Evolutionary conservation across 1,140 invertebrate species (phyloP).

Genomic region (Pantala flavescens): DNA sequence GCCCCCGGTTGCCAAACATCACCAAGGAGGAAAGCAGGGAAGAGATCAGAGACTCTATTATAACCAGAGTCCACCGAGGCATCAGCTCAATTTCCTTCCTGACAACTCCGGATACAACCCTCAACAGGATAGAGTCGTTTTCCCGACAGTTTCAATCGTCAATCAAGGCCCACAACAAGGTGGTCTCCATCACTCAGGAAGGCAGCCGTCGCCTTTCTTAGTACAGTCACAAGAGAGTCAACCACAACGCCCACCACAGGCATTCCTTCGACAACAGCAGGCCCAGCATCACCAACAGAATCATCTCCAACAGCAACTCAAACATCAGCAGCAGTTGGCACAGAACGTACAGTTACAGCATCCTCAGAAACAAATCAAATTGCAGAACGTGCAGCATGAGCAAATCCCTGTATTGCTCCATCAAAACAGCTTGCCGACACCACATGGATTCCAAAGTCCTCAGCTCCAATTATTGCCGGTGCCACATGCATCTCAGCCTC

Average conservation of each 20-base stretch:
- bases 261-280: background rate
- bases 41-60: background rate
- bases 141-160: background rate
- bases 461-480: background rate
- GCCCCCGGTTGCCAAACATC: background rate
- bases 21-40: background rate
- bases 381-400: background rate
- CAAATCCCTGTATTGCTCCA: background rate
- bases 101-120: background rate
- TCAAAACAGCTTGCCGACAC: background rate
- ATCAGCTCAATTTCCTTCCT: background rate
- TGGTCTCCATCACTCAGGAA: background rate
- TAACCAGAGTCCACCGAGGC: background rate
- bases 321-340: background rate
- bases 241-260: background rate
- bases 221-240: background rate
- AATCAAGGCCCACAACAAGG: background rate
- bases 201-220: background rate
- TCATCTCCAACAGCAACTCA: background rate
- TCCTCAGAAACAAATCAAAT: background rate
- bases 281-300: background rate
- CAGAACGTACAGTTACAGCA: background rate
- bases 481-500: background rate
- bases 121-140: background rate
- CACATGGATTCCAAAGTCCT: background rate